phyloP scores from a whole-genome alignment of 2,113 vertebrate genomes.

The Tricholaema leucomelas region DNA sequence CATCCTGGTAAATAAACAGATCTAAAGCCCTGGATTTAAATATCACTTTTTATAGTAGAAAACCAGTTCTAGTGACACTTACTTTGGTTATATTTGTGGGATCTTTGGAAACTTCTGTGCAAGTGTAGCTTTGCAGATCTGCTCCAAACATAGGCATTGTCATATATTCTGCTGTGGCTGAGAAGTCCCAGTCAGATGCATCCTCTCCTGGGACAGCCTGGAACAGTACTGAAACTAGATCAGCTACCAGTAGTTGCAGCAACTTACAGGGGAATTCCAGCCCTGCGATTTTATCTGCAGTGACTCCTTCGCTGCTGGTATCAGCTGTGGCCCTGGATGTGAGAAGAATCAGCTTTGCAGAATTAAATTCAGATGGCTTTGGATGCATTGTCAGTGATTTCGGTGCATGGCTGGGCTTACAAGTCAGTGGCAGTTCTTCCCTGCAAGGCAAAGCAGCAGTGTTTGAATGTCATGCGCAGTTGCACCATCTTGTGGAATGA shows the following conservation, averaged over 20 bases:
- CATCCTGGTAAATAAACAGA: not conserved
- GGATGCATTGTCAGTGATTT: not conserved
- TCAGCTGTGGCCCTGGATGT: not conserved
- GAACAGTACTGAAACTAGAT: not conserved
- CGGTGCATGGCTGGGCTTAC: not conserved
- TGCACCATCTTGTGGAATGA: fast-evolving
- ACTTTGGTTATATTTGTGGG: not conserved
- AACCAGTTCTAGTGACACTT: not conserved
- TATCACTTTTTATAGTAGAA: not conserved
- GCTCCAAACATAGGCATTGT: not conserved
- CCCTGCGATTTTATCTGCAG: not conserved
- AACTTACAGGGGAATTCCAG: not conserved
- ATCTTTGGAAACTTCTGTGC: not conserved
- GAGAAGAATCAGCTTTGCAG: not conserved
- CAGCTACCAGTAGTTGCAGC: not conserved
- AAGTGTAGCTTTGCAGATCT: not conserved
- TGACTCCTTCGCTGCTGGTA: not conserved
- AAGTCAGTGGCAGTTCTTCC: not conserved
- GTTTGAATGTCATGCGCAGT: not conserved
- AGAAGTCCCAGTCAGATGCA: not conserved
- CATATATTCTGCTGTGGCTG: fast-evolving
- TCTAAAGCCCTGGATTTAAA: not conserved
- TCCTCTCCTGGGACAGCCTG: not conserved
- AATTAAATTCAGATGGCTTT: not conserved
- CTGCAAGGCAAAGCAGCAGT: not conserved